These are phyloP conservation scores for Drosophila mayaguana DNA, from an alignment of 2,888 invertebrate genomes.

Conservation along the genomic window DNA sequence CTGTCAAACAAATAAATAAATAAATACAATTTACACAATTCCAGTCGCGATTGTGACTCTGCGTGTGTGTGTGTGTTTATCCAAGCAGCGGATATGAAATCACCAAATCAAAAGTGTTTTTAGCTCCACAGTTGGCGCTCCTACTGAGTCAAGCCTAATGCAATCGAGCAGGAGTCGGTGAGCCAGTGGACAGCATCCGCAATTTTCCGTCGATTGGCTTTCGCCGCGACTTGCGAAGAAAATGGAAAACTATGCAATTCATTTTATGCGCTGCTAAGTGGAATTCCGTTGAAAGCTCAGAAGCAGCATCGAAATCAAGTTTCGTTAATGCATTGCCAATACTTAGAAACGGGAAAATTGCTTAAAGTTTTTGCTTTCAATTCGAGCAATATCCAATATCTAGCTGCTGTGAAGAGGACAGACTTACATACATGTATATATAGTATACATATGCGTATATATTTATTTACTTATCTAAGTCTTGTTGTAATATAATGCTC, in stretches of 20 bases:
- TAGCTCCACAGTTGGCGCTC: constrained; percentile 5
- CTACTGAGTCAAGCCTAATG: constrained; percentile 1
- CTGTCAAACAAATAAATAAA: constrained; percentile 10
- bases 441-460: background rate
- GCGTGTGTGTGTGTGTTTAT: background rate
- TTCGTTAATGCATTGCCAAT: constrained; percentile 26
- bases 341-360: constrained; percentile 34
- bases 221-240: constrained; percentile 29
- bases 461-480: background rate
- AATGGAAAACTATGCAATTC: constrained; percentile 43
- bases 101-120: constrained; percentile 26
- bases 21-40: constrained; percentile 46
- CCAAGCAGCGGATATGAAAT: constrained; percentile 48
- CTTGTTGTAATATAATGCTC: background rate
- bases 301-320: constrained; percentile 21
- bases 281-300: constrained; percentile 9
- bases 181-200: constrained; percentile 42
- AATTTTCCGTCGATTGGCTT: constrained; percentile 53
- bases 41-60: constrained; percentile 16
- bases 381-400: constrained; percentile 1
- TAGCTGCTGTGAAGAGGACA: background rate
- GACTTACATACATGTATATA: background rate
- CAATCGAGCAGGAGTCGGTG: background rate
- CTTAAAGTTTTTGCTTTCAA: constrained; percentile 7
- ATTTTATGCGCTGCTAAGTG: constrained; percentile 2